These are phyloP conservation scores for Eumeta japonica DNA, from an alignment of 1,140 invertebrate genomes.

Conservation along the genomic window DNA sequence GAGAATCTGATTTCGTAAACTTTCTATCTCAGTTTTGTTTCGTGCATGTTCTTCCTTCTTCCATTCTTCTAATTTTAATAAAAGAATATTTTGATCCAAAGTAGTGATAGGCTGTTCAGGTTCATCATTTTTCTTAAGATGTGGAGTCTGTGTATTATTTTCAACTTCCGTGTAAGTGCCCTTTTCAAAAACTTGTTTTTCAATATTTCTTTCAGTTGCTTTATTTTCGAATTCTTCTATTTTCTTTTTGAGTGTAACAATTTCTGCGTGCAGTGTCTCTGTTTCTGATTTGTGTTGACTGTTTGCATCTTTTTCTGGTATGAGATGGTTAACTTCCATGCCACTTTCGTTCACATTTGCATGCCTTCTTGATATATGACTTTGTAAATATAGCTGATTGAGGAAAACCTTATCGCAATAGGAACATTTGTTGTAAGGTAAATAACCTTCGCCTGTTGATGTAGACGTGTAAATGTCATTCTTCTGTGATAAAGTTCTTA, in stretches of 20 bases:
- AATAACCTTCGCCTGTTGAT: conserved; percentile 19
- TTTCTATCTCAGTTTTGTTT: conserved; percentile 46
- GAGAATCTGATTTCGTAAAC: conserved; percentile 37
- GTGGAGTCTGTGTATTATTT: too few relatives aligned
- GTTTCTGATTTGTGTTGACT: conserved; percentile 10
- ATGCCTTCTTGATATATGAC: conserved; percentile 58
- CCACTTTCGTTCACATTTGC: conserved; percentile 11
- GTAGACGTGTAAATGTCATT: conserved; percentile 27
- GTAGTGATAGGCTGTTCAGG: conserved; percentile 17
- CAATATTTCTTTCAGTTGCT: conserved; percentile 7
- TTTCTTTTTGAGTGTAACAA: conserved; percentile 37
- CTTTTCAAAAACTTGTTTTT: conserved; percentile 7
- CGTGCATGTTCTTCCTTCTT: conserved; percentile 47
- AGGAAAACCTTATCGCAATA: conserved; percentile 60
- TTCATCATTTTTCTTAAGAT: conserved; percentile 6
- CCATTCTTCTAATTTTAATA: conserved; percentile 46
- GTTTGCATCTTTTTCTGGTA: conserved; percentile 27
- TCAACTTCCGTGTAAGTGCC: too few relatives aligned
- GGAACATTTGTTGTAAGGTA: conserved; percentile 53
- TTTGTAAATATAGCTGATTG: conserved; percentile 58
- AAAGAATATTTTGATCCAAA: conserved; percentile 22
- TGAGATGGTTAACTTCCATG: conserved; percentile 19
- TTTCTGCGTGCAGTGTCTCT: conserved; percentile 52
- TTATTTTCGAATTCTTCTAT: conserved; percentile 38
- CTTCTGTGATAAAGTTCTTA: conserved; percentile 42